Base-by-base conservation (phyloP, 2,113 vertebrate species). In the Aspidoscelis tigris region DNA sequence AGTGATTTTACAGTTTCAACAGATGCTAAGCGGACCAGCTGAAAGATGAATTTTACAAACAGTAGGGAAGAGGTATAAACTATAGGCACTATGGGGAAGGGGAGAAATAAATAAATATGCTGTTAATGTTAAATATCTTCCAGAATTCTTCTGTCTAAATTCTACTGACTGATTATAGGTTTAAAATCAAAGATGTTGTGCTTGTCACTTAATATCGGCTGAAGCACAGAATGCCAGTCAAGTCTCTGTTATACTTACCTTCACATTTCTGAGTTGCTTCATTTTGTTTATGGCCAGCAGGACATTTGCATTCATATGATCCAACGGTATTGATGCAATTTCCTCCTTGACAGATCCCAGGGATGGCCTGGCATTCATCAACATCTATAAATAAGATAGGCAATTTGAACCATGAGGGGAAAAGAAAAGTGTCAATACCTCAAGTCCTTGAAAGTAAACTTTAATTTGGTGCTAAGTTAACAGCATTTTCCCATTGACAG, bases 331-430 rank as follows among this genome's bases (percentile, higher is more conserved):
- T 97, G 76, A 96, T 91, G 76, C 96, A 97, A 73, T 88, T 96
- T 75, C 96, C 96, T 88, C 95, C 95, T 80, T 95, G 95, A 85
- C 96, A 97, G 61, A 97, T 82, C 65, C 95, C 96, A 87, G 96
- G 95, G 5, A 97, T 95, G 61, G 95, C 95, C 82, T 96, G 96
- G 84, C 96, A 97, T 91, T 97, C 96, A 88, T 97, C 96, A 93
- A 97, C 92, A 92, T 97, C 96, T 97, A 83, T 61, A 84, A 87
- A 83, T 69, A 83, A 2, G 91, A 81, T 24, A 83, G 7, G 5
- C 5, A 53, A 14, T 82, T 88, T 41, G 10, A 79, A 44, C 16
- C 65, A 66, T 66, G 65, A 61, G 58, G 18, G 55, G 18, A 61
- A 61, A 61, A 61, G 58, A 61, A 61, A 61, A 61, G 58, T 61